These are phyloP conservation scores for Polymixis flavicincta DNA, from an alignment of 2,888 invertebrate species.

Conservation along the genomic window DNA sequence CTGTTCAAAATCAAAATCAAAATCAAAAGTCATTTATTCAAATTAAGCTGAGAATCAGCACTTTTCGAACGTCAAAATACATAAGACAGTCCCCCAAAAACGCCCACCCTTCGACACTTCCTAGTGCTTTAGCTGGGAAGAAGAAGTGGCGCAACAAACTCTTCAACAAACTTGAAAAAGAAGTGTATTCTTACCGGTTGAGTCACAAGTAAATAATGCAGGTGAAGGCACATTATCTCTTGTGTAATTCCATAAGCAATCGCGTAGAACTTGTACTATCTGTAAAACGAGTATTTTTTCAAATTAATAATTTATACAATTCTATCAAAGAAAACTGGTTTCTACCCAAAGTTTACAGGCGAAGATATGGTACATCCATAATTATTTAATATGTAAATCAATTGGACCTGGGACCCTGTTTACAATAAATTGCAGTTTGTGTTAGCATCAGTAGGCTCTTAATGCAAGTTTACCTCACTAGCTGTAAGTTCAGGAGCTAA, in stretches of 20 bases:
- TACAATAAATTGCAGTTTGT: neutral
- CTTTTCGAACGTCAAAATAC: too few relatives aligned
- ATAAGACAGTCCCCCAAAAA: too few relatives aligned
- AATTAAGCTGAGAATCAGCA: too few relatives aligned
- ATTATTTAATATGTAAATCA: neutral
- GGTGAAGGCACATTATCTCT: slow-evolving; percentile 97
- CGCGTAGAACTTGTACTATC: slow-evolving; percentile 95
- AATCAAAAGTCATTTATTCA: too few relatives aligned
- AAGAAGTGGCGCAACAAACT: too few relatives aligned
- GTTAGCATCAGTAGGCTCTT: too few relatives aligned
- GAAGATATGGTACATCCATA: neutral
- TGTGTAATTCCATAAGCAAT: slow-evolving; percentile 97
- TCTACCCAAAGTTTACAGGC: neutral
- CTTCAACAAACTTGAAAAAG: too few relatives aligned
- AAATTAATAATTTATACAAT: neutral
- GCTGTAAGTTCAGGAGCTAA: slow-evolving; percentile 94
- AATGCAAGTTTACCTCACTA: slow-evolving; percentile 89
- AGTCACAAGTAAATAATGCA: slow-evolving; percentile 93
- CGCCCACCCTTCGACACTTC: too few relatives aligned
- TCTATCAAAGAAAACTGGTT: neutral
- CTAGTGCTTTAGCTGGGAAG: too few relatives aligned
- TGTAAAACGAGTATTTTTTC: slow-evolving; percentile 76
- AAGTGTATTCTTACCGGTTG: slow-evolving; percentile 83
- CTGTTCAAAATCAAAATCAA: too few relatives aligned
- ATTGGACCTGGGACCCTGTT: neutral